Conservation (phyloP, 2,888 invertebrate species). For the Dastarcus helophoroides region DNA sequence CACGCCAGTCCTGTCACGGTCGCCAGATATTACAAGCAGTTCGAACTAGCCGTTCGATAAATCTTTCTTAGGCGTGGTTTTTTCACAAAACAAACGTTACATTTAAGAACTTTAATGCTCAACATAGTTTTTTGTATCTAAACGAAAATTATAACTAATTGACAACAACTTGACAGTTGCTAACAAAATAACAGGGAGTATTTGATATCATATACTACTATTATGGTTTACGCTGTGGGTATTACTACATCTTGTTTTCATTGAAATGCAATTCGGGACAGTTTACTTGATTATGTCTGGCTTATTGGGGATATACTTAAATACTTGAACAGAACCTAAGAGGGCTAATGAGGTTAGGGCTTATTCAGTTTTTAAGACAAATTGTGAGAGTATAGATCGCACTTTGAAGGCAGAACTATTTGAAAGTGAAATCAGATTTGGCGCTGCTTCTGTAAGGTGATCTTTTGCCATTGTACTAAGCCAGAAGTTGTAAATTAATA, state of each 20-base stretch:
- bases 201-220: constrained; percentile 35
- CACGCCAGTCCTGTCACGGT: no score
- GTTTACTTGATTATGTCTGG: constrained; percentile 76
- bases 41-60: no score
- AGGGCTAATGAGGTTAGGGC: constrained; percentile 73
- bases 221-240: constrained; percentile 64
- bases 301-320: constrained; percentile 68
- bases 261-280: constrained; percentile 79
- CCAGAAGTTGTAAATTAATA: no score
- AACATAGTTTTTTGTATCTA: no score
- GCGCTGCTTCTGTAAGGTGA: constrained; percentile 9
- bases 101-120: no score
- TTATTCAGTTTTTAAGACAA: constrained; percentile 93
- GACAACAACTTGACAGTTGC: no score
- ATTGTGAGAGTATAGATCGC: constrained; percentile 86
- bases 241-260: constrained; percentile 60
- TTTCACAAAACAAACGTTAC: no score
- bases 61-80: no score
- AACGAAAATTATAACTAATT: no score
- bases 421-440: constrained; percentile 53
- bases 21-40: no score
- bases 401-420: constrained; percentile 90
- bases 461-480: no score
- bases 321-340: constrained; percentile 66
- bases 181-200: no score